Evolutionary conservation across 2,888 invertebrate genomes (phyloP), one percentile per base, ranked within the genome.

Genomic region (Tipula helvola): DNA sequence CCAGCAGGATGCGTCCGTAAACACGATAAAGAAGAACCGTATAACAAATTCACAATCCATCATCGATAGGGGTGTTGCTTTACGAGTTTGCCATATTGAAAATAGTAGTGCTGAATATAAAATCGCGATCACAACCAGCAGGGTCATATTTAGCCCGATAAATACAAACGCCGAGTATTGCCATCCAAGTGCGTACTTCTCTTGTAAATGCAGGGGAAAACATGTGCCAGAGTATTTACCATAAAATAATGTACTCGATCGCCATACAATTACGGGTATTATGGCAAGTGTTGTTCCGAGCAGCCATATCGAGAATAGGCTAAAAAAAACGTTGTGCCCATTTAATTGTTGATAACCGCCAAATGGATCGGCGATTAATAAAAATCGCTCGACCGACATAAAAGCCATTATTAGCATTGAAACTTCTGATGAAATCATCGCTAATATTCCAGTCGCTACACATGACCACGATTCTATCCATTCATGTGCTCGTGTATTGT

Each of bases 1-100:
- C 95, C 95, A 95, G 89, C 95, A 95, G 87, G 93, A 90, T n/a
- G 93, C 93, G 89, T 95, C 94, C 0, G 95, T 95, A 39, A 95
- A 89, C 0, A 95, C 95, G 88, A 95, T 95, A 89, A 95, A 93
- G 89, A 95, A 95, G 90, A 95, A 95, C 88, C 91, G 89, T 36
- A 94, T 90, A 0, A 94, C 94, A 89, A 95, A 94, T 88, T 94
- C 94, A 87, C 93, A 93, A 88, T 95, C 95, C 39, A 93, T 92
- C 47, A 93, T 90, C 16, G 93, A 92, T 42, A 94, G 89, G 1
- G 94, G 92, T 10, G 94, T 94, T 7, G 93, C 93, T 87, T 92
- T 92, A 47, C 95, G 92, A 0, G 95, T 95, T 88, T 91, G 92
- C 91, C 93, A 93, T 88, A 95, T 94, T 87, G 94, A 95, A 85